Percentiles rank a stretch among this genome's conserved stretches.
Evolutionary conservation across 2,888 invertebrate species (phyloP).

Genomic region (Temnothorax rugatulus): DNA sequence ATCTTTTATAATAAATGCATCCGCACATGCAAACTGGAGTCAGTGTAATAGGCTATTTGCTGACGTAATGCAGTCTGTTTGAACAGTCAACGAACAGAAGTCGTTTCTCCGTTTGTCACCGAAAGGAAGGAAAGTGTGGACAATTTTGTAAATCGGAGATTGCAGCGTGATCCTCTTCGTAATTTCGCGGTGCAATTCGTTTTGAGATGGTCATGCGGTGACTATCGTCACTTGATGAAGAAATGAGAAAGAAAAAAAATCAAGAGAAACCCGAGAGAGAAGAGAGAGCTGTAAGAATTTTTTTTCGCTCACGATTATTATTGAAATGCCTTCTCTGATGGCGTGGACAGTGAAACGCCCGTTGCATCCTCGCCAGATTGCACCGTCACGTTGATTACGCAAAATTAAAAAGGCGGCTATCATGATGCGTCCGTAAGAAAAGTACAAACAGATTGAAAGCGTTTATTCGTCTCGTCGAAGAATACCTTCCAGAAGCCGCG

Average conservation of each 20-base stretch:
- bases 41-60: conserved; percentile 34
- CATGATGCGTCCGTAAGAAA: conserved; percentile 32
- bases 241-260: not conserved
- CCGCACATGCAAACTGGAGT: conserved; percentile 13
- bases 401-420: conserved; percentile 48
- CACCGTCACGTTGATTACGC: conserved; percentile 43
- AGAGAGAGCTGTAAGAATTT: conserved; percentile 2
- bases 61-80: conserved; percentile 20
- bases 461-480: conserved; percentile 28
- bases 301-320: conserved; percentile 35
- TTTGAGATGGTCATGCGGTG: conserved; percentile 13
- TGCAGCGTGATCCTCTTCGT: conserved; percentile 25
- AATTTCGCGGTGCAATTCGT: conserved; percentile 33
- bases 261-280: not conserved
- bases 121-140: conserved; percentile 29
- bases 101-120: conserved; percentile 32
- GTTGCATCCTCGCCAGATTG: conserved; percentile 21
- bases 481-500: conserved; percentile 46
- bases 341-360: conserved; percentile 21
- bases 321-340: conserved; percentile 28
- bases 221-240: conserved; percentile 3
- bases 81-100: conserved; percentile 11
- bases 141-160: conserved; percentile 46
- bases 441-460: conserved; percentile 48
- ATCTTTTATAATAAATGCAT: conserved; percentile 19